These are phyloP conservation scores for Montipora capricornis DNA, from an alignment of 64 coral and sea anemone species.

Conservation along the genomic window DNA sequence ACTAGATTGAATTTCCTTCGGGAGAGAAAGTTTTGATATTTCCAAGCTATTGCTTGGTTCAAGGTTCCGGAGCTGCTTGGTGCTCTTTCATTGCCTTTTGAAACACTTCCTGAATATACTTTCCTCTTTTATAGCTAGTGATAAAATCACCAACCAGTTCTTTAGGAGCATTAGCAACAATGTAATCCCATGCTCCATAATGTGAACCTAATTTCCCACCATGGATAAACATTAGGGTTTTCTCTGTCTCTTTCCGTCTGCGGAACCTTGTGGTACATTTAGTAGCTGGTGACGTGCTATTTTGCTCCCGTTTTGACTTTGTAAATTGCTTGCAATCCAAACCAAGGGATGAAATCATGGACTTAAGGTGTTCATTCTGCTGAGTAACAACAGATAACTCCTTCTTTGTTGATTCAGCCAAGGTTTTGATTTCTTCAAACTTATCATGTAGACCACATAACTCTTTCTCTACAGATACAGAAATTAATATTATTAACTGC, in stretches of 20 bases:
- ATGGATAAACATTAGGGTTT: constrained; percentile 43
- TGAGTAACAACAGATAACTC: constrained; percentile 25
- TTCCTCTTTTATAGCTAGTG: constrained; percentile 51
- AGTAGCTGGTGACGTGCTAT: too few species aligned
- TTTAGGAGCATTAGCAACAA: constrained; percentile 51
- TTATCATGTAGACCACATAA: too few species aligned
- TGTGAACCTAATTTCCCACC: constrained; percentile 41
- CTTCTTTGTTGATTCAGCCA: constrained; percentile 33
- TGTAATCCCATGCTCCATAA: constrained; percentile 60
- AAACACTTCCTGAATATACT: constrained; percentile 28
- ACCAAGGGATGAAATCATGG: too few species aligned
- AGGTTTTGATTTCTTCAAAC: too few species aligned
- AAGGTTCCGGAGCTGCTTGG: constrained; percentile 10
- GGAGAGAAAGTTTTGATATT: constrained; percentile 43
- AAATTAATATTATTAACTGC: too few species aligned
- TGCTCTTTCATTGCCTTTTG: constrained; percentile 25
- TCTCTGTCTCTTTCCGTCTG: constrained; percentile 33
- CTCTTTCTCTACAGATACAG: too few species aligned
- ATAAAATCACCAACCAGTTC: constrained; percentile 39
- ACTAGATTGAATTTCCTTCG: constrained; percentile 28
- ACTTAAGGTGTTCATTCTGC: constrained; percentile 29
- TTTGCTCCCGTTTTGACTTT: too few species aligned
- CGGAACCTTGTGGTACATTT: constrained; percentile 11
- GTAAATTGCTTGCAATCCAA: too few species aligned
- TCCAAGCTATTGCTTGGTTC: constrained; percentile 26